These are phyloP conservation scores for Clarias fuscus DNA, from an alignment of 2,797 vertebrate genomes.

Conservation along the genomic window DNA sequence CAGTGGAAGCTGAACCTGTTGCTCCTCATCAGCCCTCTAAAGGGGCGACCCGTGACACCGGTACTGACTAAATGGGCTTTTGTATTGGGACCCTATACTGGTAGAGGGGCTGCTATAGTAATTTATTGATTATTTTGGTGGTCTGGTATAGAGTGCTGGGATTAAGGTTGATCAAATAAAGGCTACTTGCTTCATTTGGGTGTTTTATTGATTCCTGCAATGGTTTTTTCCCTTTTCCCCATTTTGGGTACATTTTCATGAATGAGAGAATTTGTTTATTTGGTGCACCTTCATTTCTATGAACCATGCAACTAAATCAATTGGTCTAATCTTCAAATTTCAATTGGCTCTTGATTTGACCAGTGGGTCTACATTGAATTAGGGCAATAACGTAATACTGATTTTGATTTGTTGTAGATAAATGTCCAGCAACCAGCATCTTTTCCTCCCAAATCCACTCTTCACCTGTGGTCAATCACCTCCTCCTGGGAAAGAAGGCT, in stretches of 20 bases:
- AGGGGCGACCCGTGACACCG: constrained; percentile 70
- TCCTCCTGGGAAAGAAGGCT: constrained; percentile 88
- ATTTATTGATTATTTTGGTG: constrained; percentile 6
- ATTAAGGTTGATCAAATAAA: background rate
- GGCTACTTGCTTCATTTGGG: background rate
- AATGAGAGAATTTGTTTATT: background rate
- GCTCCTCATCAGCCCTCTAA: constrained; percentile 75
- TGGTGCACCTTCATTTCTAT: background rate
- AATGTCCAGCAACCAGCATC: constrained; percentile 89
- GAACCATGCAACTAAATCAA: background rate
- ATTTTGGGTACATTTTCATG: background rate
- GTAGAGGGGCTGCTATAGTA: constrained; percentile 9
- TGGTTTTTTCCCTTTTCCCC: background rate
- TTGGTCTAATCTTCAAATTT: background rate
- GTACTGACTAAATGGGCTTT: constrained; percentile 37
- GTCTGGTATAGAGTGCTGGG: constrained; percentile 9
- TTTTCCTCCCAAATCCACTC: constrained; percentile 90
- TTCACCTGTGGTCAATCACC: constrained; percentile 93
- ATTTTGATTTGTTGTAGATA: constrained; percentile 75
- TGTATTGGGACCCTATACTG: background rate
- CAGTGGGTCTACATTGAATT: background rate
- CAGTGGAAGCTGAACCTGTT: constrained; percentile 76
- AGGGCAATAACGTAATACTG: background rate
- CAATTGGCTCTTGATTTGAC: background rate
- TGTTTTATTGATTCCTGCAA: background rate